Evolutionary conservation across 2,888 invertebrate genomes (phyloP).

Genomic region (Agrochola circellaris): DNA sequence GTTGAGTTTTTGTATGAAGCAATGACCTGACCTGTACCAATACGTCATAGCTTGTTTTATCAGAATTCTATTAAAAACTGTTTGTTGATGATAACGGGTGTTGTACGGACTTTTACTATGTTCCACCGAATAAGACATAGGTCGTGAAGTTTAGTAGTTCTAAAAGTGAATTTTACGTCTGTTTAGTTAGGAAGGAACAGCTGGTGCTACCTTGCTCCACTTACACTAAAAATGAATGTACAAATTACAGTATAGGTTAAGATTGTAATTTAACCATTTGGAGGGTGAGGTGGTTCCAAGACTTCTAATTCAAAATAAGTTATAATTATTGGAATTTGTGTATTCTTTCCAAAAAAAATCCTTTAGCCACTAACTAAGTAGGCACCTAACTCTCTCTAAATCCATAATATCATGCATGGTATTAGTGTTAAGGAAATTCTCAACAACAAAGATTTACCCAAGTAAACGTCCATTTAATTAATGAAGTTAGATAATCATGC

Average conservation of each 20-base stretch:
- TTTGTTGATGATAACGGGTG: conserved; percentile 7
- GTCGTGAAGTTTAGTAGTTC: no score
- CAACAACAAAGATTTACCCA: background rate
- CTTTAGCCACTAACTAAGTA: background rate
- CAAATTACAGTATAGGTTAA: background rate
- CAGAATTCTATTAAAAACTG: background rate
- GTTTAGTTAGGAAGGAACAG: background rate
- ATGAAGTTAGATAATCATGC: background rate
- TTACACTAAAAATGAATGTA: background rate
- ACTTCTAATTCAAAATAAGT: background rate
- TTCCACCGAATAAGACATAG: background rate
- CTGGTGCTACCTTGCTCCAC: background rate
- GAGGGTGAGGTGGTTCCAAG: background rate
- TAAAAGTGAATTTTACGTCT: background rate
- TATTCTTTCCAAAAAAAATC: background rate
- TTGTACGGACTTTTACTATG: background rate
- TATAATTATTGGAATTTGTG: background rate
- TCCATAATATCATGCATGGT: background rate
- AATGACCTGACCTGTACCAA: conserved; percentile 29
- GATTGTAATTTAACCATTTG: background rate
- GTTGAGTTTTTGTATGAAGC: conserved; percentile 29
- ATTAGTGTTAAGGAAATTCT: no score
- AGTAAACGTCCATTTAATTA: background rate
- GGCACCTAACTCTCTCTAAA: background rate
- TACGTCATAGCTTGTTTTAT: conserved; percentile 10